Evolutionary conservation across 2,888 invertebrate genomes (phyloP), one percentile per base, ranked within the genome.

Genomic region (Zygaena filipendulae): DNA sequence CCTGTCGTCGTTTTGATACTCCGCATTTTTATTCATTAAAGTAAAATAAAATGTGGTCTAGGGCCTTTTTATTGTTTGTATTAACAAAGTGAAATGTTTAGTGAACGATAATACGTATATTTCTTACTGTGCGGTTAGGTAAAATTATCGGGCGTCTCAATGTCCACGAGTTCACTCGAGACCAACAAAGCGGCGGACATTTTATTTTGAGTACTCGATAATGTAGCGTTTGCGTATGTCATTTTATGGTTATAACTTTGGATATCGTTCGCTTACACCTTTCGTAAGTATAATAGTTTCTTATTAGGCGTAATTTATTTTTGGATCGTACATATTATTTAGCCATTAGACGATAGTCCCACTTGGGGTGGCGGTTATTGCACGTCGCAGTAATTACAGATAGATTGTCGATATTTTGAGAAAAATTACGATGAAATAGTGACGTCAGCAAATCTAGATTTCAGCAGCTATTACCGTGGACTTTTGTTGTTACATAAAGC

Each of bases 181-280:
- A 77, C 77, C 77, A 75, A 79, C 79, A 75, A 77, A 77, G 80
- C 80, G 80, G 80, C 80, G 79, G 80, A 81, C 80, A 81, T 81
- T 80, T 81, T 81, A 81, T 81, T 80, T 80, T 75, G 75, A 77
- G 71, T 72, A 71, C 68, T 77, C 70, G 74, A 81, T 79, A 79
- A 80, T 81, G 80, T 81, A 80, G 80, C 75, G 66, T 72, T 75
- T 72, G 77, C 68, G 64, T 74, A 79, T 77, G 77, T 74, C 71
- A 67, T 75, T 79, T 74, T 71, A 72, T 77, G 66, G 72, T 77
- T 69, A 63, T 66, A 64, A 59, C 63, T 70, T 71, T 55, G 63
- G 59, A 70, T 68, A 72, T 71, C 63, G 68, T 74, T 66, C 71
- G 74, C 72, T 71, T 66, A 71, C 70, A 72, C 74, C 79, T 75